A percentile compares a stretch with the other conserved stretches of the same genome.
phyloP scores from a whole-genome alignment of 2,888 invertebrate species.

The Lamproptera curius region DNA sequence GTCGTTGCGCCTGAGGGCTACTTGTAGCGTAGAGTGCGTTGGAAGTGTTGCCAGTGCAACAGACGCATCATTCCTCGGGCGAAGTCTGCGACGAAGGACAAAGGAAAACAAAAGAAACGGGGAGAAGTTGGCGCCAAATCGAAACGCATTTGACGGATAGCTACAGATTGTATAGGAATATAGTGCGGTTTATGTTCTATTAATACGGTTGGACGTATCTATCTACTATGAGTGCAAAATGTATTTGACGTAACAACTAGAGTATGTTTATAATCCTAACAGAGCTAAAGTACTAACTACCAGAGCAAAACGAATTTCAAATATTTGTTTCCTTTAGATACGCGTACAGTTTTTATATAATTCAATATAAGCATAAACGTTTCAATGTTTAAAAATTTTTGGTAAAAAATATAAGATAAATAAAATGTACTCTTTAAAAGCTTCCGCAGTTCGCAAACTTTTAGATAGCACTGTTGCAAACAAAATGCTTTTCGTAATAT shows the following conservation, averaged over 20 bases:
- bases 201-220: not conserved
- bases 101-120: slow-evolving; percentile 18
- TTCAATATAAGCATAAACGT: no score
- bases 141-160: not conserved
- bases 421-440: no score
- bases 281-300: no score
- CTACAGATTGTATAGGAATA: not conserved
- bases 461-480: no score
- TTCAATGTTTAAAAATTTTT: no score
- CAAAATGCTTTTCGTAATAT: slow-evolving; percentile 54
- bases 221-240: not conserved
- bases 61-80: slow-evolving; percentile 40
- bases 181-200: not conserved
- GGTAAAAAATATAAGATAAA: no score
- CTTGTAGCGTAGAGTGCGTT: slow-evolving; percentile 41
- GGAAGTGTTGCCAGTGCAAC: slow-evolving; percentile 38
- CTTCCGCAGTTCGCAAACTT: no score
- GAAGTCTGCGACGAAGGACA: slow-evolving; percentile 28
- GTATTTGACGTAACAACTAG: no score
- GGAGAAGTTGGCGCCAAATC: not conserved
- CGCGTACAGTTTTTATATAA: no score
- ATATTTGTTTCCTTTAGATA: no score
- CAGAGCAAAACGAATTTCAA: no score
- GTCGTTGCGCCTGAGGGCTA: slow-evolving; percentile 44
- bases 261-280: no score